Base-by-base conservation (phyloP, 2,888 invertebrate species). In the Euplexia lucipara region DNA sequence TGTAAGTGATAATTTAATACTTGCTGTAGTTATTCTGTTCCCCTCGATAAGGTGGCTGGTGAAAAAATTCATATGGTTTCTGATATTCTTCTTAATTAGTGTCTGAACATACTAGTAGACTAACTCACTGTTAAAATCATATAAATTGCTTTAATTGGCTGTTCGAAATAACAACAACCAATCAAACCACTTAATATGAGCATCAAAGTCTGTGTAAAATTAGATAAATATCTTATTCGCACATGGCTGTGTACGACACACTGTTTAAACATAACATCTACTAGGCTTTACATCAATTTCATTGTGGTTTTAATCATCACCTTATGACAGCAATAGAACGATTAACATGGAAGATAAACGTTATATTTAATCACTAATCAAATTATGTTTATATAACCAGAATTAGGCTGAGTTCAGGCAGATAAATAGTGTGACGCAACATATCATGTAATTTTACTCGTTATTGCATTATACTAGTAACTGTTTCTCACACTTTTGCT, bases 1-100 rank as follows among this genome's bases (percentile, higher is more conserved):
- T 65, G 81, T 83, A 66, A 47, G 83, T 74, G 54, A 8, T 18
- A 9, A 6, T 32, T 47, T 8, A 53, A 3, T n/a, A n/a, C n/a
- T n/a, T n/a, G n/a, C n/a, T n/a, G n/a, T n/a, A n/a, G n/a, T n/a
- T n/a, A n/a, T n/a, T n/a, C n/a, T n/a, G n/a, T n/a, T n/a, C n/a
- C n/a, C n/a, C n/a, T n/a, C n/a, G n/a, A n/a, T n/a, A n/a, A n/a
- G n/a, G n/a, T n/a, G n/a, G n/a, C n/a, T n/a, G n/a, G n/a, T n/a
- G n/a, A n/a, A n/a, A n/a, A n/a, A n/a, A n/a, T n/a, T n/a, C n/a
- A n/a, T n/a, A n/a, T n/a, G n/a, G n/a, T n/a, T n/a, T n/a, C n/a
- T n/a, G n/a, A n/a, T n/a, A n/a, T n/a, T n/a, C n/a, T n/a, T n/a
- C n/a, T n/a, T n/a, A n/a, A n/a, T n/a, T n/a, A n/a, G n/a, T n/a